Evolutionary conservation across 1,140 invertebrate genomes (phyloP), one percentile per base, ranked within the genome.

Genomic region (Drosophila erecta): DNA sequence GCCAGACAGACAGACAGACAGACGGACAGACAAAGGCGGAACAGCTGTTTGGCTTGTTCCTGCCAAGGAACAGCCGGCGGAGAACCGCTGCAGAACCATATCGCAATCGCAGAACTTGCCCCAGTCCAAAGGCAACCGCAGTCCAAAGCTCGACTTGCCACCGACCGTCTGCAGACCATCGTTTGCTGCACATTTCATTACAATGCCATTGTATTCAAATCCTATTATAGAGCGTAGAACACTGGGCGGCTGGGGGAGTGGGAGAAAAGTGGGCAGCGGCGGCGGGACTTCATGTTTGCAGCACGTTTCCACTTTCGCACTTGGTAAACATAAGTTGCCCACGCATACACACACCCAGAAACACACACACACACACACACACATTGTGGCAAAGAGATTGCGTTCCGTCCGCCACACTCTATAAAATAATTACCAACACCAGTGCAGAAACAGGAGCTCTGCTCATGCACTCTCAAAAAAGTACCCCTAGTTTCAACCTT

Each of bases 121-220:
- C 27, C 4, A 51, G 49, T 51, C 30, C 30, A 35, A 51, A 51
- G 49, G 30, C 49, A 79, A 87, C 83, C 83, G 56, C 83, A 83
- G 75, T 17, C 17, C 24, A 24, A 4, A 81, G 72, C 83, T 70
- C 77, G 57, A 81, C 83, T 86, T 66, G 64, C 46, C 59, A 81
- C 61, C 20, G 44, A 44, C n/a, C 27, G 47, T 67, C 74, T 72
- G 81, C 17, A 66, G 50, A 47, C 59, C 83, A 83, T 76, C 83
- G 84, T 83, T 85, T 86, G 84, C 83, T 83, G 83, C 79, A 89
- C 83, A 89, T 86, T 86, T 86, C 83, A 86, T 86, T 86, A 86
- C 83, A 86, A 86, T 86, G 83, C 83, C 79, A 86, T 86, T 86
- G 83, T 86, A 86, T 86, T 86, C 83, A 87, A 86, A 86, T 86